Conservation (phyloP, 1,140 invertebrate species). For the Anastrepha obliqua region DNA sequence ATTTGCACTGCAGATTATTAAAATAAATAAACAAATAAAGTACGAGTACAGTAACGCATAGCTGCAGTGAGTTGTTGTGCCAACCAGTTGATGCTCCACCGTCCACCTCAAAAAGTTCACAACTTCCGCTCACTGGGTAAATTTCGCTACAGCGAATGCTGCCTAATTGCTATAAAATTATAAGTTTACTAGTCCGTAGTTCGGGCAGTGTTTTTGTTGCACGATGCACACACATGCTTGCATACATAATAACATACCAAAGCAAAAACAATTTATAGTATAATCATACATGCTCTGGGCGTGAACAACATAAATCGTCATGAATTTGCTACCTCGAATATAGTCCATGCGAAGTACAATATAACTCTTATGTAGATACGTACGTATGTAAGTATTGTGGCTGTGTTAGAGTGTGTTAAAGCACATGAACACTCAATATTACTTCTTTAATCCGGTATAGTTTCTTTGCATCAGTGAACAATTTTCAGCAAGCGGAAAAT, state of each 20-base stretch:
- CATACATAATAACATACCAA: not conserved
- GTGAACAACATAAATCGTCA: slow-evolving; percentile 12
- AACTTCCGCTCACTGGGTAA: not conserved
- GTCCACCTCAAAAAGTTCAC: too few relatives aligned
- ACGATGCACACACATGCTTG: not conserved
- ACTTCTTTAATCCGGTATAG: not conserved
- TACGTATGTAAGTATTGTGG: not conserved
- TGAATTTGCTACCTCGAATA: not conserved
- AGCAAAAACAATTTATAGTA: not conserved
- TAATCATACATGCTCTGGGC: slow-evolving; percentile 14
- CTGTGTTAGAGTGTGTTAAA: not conserved
- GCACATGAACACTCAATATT: not conserved
- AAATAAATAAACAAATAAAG: too few relatives aligned
- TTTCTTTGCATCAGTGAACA: not conserved
- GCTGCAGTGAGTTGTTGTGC: too few relatives aligned
- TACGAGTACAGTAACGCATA: too few relatives aligned
- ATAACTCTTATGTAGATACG: not conserved
- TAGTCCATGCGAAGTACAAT: not conserved
- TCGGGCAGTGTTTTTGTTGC: not conserved
- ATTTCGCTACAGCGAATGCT: not conserved
- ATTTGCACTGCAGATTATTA: too few relatives aligned
- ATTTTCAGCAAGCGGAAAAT: slow-evolving; percentile 1
- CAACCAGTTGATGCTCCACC: not conserved
- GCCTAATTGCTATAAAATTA: slow-evolving; percentile 33
- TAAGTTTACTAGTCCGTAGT: not conserved